These are phyloP conservation scores for Digitonthophagus gazella DNA, from an alignment of 2,888 invertebrate genomes.

Conservation along the genomic window DNA sequence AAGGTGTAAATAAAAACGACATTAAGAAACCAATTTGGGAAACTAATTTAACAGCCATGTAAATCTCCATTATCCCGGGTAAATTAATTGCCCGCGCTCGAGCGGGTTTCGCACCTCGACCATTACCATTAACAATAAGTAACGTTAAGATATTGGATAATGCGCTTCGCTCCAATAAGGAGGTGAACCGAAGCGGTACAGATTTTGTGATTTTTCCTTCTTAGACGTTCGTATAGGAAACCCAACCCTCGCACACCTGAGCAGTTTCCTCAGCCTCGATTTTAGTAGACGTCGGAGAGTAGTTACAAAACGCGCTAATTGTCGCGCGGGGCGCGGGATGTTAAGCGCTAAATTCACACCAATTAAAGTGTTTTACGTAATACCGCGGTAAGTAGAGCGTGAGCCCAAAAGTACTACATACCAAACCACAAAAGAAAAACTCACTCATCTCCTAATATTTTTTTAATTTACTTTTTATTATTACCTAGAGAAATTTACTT, in stretches of 20 bases:
- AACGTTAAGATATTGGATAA: not conserved
- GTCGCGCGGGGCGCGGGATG: slow-evolving; percentile 41
- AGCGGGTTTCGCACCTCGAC: not conserved
- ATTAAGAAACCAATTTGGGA: not conserved
- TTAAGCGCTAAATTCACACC: slow-evolving; percentile 49
- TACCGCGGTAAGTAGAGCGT: slow-evolving; percentile 48
- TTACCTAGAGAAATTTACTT: not conserved
- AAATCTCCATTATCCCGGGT: not conserved
- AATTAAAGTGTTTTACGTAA: slow-evolving; percentile 50
- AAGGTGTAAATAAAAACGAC: not conserved
- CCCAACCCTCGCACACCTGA: slow-evolving; percentile 19
- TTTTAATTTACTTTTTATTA: not conserved
- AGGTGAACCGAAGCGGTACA: not conserved
- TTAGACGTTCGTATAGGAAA: slow-evolving; percentile 10
- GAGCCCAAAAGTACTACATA: slow-evolving; percentile 39
- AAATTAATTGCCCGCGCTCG: not conserved
- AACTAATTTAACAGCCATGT: not conserved
- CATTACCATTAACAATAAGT: not conserved
- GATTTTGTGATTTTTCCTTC: not conserved
- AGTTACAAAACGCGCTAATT: slow-evolving; percentile 40
- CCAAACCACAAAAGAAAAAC: slow-evolving; percentile 14
- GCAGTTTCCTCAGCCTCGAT: slow-evolving; percentile 24
- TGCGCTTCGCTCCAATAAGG: not conserved
- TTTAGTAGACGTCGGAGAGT: slow-evolving; percentile 33
- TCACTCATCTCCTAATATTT: slow-evolving; percentile 12